Conservation (phyloP, 2,113 vertebrate species). For the Laticauda laticaudata region DNA sequence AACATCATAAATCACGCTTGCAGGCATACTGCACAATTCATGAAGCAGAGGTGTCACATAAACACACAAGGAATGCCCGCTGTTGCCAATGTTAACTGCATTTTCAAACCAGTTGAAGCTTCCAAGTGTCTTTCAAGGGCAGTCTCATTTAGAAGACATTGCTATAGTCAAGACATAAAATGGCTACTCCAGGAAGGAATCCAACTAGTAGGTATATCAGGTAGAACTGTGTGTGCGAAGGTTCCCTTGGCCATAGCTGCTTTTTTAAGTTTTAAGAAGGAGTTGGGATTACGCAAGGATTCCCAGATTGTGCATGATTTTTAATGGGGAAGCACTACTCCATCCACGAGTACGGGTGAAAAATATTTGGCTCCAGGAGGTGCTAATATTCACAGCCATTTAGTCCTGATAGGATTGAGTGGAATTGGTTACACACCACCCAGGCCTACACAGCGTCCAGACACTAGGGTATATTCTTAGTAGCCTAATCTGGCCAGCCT, state of each 20-base stretch:
- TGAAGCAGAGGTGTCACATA: neutral
- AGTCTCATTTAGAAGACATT: neutral
- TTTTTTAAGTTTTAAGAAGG: neutral
- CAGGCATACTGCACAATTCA: neutral
- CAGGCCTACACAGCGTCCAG: neutral
- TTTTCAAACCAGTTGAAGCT: neutral
- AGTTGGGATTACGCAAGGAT: neutral
- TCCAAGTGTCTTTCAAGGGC: neutral
- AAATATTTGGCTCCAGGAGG: neutral
- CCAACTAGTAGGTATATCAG: neutral
- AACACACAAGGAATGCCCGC: neutral
- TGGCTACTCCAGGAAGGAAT: neutral
- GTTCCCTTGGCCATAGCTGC: neutral
- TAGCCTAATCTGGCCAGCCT: neutral
- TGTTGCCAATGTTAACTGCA: neutral
- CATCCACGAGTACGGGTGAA: neutral
- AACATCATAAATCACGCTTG: neutral
- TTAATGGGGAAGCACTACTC: neutral
- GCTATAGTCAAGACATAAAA: neutral
- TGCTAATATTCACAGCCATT: neutral
- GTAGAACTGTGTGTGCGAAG: neutral
- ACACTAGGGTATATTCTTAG: neutral
- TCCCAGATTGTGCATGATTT: neutral
- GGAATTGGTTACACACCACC: neutral
- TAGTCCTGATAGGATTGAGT: neutral